Evolutionary conservation across 2,888 invertebrate species (phyloP).

Genomic region (Andrena chrysosceles): DNA sequence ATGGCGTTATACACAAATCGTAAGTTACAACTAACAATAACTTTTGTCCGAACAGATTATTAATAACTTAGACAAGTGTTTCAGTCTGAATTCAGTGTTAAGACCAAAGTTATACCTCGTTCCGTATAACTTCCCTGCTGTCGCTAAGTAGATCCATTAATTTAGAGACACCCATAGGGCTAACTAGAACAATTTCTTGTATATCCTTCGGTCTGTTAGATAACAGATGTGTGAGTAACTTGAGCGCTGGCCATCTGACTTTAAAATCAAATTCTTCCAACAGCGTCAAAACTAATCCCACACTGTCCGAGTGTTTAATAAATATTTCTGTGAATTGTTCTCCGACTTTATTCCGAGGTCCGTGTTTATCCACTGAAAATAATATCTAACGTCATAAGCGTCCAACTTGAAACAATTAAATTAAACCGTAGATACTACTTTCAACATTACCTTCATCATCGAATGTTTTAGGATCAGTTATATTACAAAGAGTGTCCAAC

Average conservation of each 20-base stretch:
- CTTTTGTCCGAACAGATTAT: not conserved
- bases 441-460: slow-evolving; percentile 89
- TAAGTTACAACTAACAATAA: not conserved
- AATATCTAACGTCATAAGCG: not conserved
- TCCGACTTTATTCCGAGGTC: slow-evolving; percentile 88
- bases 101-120: slow-evolving; percentile 89
- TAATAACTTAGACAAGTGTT: no score
- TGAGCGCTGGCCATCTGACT: slow-evolving; percentile 95
- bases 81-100: no score
- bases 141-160: slow-evolving; percentile 98
- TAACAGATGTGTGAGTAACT: slow-evolving; percentile 94
- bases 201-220: slow-evolving; percentile 94
- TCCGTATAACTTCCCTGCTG: slow-evolving; percentile 97
- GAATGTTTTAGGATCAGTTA: slow-evolving; percentile 93
- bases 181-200: slow-evolving; percentile 94
- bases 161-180: slow-evolving; percentile 99
- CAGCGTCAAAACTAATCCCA: slow-evolving; percentile 92
- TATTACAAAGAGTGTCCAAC: slow-evolving; percentile 95
- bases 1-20: not conserved
- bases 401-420: no score
- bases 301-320: slow-evolving; percentile 94
- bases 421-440: no score
- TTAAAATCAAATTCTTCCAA: slow-evolving; percentile 98
- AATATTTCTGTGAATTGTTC: slow-evolving; percentile 99
- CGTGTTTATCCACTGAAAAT: slow-evolving; percentile 80